A percentile compares a stretch with the other conserved stretches of the same genome.
These are phyloP conservation scores for Xiphophorus couchianus DNA, from an alignment of 2,113 vertebrate genomes.

Conservation along the genomic window DNA sequence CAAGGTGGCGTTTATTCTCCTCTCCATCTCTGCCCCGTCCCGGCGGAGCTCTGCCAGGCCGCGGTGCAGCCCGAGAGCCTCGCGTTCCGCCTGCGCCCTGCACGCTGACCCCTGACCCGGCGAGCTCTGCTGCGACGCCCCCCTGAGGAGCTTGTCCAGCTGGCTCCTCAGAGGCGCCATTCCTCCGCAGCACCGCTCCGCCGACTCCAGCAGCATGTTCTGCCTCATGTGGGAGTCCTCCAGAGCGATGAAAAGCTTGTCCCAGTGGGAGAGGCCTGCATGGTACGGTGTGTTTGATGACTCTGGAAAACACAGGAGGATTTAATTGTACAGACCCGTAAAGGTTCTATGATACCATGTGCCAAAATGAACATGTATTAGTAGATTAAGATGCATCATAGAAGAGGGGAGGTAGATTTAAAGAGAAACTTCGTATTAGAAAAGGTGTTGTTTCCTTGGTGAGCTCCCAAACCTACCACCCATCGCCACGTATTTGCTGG, in stretches of 20 bases:
- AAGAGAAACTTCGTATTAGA: not conserved
- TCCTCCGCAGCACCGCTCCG: slow-evolving; percentile 75
- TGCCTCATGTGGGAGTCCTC: slow-evolving; percentile 93
- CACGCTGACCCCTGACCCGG: slow-evolving; percentile 54
- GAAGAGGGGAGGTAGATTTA: not conserved
- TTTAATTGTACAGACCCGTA: slow-evolving; percentile 4
- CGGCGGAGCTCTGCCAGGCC: slow-evolving; percentile 48
- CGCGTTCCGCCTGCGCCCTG: slow-evolving; percentile 45
- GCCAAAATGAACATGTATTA: not conserved
- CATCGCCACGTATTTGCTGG: too few relatives aligned
- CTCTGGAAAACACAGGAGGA: slow-evolving; percentile 5
- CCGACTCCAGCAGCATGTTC: slow-evolving; percentile 85
- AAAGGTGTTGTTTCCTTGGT: too few relatives aligned
- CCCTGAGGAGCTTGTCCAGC: slow-evolving; percentile 51
- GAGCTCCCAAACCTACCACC: too few relatives aligned
- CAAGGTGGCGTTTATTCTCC: slow-evolving; percentile 54
- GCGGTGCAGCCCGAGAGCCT: slow-evolving; percentile 32
- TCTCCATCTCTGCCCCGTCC: slow-evolving; percentile 57
- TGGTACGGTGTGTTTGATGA: slow-evolving; percentile 69
- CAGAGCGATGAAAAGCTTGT: slow-evolving; percentile 91
- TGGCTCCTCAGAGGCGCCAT: slow-evolving; percentile 61
- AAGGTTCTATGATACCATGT: not conserved
- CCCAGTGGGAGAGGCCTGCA: slow-evolving; percentile 84
- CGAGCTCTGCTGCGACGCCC: slow-evolving; percentile 43
- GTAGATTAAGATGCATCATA: not conserved